These are phyloP conservation scores for Biston betularia DNA, from an alignment of 2,888 invertebrate genomes.

Conservation along the genomic window DNA sequence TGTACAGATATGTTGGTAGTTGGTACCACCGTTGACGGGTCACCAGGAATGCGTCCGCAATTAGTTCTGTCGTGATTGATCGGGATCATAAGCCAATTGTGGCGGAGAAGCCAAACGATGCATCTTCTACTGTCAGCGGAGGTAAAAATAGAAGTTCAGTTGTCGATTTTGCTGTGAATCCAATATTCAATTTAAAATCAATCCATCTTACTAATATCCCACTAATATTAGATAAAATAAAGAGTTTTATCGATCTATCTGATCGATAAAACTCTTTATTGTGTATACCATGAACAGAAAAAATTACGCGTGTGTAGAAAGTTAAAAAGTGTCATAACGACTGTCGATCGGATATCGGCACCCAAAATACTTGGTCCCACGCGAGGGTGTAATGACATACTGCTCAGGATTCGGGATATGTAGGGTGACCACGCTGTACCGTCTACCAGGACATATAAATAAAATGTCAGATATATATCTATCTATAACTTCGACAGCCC, in stretches of 20 bases:
- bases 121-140: slow-evolving; percentile 22
- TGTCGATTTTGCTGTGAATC: slow-evolving; percentile 11
- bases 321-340: slow-evolving; percentile 21
- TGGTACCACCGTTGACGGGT: slow-evolving; percentile 8
- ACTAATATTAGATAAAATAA: too few relatives aligned
- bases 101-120: slow-evolving; percentile 20
- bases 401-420: slow-evolving; percentile 34
- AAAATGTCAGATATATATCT: too few relatives aligned
- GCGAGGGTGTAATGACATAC: slow-evolving; percentile 63
- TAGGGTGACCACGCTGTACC: slow-evolving; percentile 42
- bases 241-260: too few relatives aligned
- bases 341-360: slow-evolving; percentile 51
- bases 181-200: not conserved
- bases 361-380: slow-evolving; percentile 63
- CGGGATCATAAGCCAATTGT: slow-evolving; percentile 37
- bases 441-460: not conserved
- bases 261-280: too few relatives aligned
- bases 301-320: not conserved
- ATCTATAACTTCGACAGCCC: too few relatives aligned
- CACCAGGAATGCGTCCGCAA: slow-evolving; percentile 35
- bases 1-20: not conserved
- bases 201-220: too few relatives aligned
- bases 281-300: too few relatives aligned
- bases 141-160: slow-evolving; percentile 15
- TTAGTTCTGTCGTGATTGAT: slow-evolving; percentile 41